A percentile compares a stretch with the other conserved stretches of the same genome.
These are phyloP conservation scores for Daktulosphaira vitifoliae DNA, from an alignment of 1,140 invertebrate species.

Conservation along the genomic window DNA sequence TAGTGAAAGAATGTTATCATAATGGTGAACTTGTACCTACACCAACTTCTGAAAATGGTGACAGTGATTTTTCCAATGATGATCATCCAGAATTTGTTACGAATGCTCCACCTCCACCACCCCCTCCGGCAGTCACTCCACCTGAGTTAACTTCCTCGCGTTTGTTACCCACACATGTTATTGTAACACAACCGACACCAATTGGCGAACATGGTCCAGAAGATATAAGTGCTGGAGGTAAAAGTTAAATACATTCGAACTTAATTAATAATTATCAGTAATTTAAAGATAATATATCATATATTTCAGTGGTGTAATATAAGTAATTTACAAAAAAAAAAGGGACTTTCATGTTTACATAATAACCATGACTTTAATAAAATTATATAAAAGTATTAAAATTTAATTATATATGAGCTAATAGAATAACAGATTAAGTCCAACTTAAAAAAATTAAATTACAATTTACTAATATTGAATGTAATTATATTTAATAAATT, in stretches of 20 bases:
- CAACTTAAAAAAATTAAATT: no score
- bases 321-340: background rate
- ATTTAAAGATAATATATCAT: no score
- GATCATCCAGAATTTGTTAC: slow-evolving; percentile 41
- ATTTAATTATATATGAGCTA: no score
- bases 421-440: no score
- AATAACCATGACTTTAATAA: no score
- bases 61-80: slow-evolving; percentile 24
- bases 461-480: no score
- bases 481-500: no score
- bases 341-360: no score
- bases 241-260: no score
- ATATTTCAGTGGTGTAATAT: no score
- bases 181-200: slow-evolving; percentile 53
- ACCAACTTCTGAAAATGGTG: slow-evolving; percentile 21
- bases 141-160: slow-evolving; percentile 60
- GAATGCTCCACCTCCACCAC: slow-evolving; percentile 61
- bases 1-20: slow-evolving; percentile 79
- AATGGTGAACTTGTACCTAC: slow-evolving; percentile 52
- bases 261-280: no score
- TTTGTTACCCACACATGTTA: slow-evolving; percentile 50
- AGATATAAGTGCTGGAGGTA: slow-evolving; percentile 22
- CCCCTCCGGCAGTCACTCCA: slow-evolving; percentile 70
- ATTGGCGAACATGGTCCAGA: slow-evolving; percentile 39
- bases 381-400: no score